phyloP scores from a whole-genome alignment of 2,888 invertebrate genomes.

The Xestia c-nigrum region DNA sequence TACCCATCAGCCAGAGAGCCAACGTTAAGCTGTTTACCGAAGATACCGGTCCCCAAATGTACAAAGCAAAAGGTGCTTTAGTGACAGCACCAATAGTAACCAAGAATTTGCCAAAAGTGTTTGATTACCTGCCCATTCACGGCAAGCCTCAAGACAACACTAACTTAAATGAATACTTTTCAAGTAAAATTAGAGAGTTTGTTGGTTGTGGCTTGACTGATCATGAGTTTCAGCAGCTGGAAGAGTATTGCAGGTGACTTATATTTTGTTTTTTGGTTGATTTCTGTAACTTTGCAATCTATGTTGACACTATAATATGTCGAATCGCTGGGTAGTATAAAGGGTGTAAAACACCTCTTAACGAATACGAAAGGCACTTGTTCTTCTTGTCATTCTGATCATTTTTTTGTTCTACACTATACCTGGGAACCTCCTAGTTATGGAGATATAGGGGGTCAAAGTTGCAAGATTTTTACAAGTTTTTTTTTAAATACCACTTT shows the following conservation, averaged over 20 bases:
- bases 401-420: too few species aligned
- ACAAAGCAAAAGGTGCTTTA: constrained; percentile 73
- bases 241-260: constrained; percentile 85
- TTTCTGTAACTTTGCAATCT: neutral
- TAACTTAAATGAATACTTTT: constrained; percentile 70
- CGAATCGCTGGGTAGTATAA: too few species aligned
- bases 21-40: constrained; percentile 70
- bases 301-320: too few species aligned
- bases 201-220: constrained; percentile 80
- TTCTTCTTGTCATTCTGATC: too few species aligned
- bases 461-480: too few species aligned
- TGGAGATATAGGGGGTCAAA: too few species aligned
- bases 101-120: constrained; percentile 77
- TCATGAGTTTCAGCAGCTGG: constrained; percentile 81
- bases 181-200: constrained; percentile 77
- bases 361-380: too few species aligned
- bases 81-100: constrained; percentile 78
- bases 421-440: too few species aligned
- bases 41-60: constrained; percentile 76
- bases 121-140: constrained; percentile 78
- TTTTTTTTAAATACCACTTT: too few species aligned
- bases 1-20: constrained; percentile 29
- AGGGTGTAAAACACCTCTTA: too few species aligned
- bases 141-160: constrained; percentile 71
- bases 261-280: neutral